Percentiles rank a stretch among this genome's conserved stretches.
Evolutionary conservation across 2,888 invertebrate genomes (phyloP).

Genomic region (Sylvicola cinctus): DNA sequence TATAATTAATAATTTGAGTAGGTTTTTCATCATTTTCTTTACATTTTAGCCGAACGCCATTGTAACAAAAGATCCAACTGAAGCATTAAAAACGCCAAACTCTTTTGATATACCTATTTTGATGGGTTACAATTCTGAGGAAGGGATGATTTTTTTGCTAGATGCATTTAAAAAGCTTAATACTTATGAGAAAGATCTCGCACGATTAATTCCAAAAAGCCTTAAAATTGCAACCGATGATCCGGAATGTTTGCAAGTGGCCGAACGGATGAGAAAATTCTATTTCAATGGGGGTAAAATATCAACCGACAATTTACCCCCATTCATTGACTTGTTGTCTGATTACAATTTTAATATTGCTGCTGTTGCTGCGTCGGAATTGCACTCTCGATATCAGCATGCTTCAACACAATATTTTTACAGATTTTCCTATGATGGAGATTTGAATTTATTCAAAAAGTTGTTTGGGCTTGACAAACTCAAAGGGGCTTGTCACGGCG

Average conservation of each 20-base stretch:
- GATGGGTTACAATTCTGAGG: conserved; percentile 32
- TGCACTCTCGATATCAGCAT: conserved; percentile 13
- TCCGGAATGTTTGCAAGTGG: conserved; percentile 10
- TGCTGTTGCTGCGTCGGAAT: conserved; percentile 14
- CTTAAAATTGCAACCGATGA: conserved; percentile 11
- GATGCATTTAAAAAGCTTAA: conserved; percentile 14
- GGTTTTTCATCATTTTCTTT: too few species aligned
- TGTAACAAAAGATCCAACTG: conserved; percentile 20
- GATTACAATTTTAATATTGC: conserved; percentile 25
- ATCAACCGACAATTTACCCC: conserved; percentile 21
- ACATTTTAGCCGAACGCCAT: conserved; percentile 13
- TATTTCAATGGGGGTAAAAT: conserved; percentile 27
- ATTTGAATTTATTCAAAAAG: conserved; percentile 30
- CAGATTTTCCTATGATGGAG: conserved; percentile 34
- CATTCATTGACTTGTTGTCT: conserved; percentile 27
- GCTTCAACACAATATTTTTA: conserved; percentile 34
- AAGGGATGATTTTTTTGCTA: conserved; percentile 26
- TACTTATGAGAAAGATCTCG: conserved; percentile 14
- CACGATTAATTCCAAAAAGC: conserved; percentile 18
- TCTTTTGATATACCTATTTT: conserved; percentile 29
- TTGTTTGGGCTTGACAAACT: conserved; percentile 23
- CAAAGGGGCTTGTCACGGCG: conserved; percentile 35
- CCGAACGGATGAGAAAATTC: conserved; percentile 16
- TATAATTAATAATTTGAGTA: too few species aligned
- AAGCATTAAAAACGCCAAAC: conserved; percentile 23